A percentile compares a stretch with the other conserved stretches of the same genome.
These are phyloP conservation scores for Malacosoma neustria DNA, from an alignment of 2,888 invertebrate genomes.

Conservation along the genomic window DNA sequence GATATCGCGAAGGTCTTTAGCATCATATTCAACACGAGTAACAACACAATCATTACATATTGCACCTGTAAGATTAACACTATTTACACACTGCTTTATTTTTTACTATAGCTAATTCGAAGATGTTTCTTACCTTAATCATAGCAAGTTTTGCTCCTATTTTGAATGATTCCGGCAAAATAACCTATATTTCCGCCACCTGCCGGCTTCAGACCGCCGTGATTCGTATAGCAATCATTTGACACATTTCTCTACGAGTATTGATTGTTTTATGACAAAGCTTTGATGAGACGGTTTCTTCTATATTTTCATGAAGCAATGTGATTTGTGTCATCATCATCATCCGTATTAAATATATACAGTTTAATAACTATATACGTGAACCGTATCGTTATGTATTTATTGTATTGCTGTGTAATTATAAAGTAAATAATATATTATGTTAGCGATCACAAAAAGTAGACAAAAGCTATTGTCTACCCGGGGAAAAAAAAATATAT, in stretches of 20 bases:
- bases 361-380: no score
- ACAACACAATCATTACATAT: slow-evolving; percentile 47
- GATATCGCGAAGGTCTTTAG: slow-evolving; percentile 49
- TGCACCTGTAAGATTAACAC: slow-evolving; percentile 41
- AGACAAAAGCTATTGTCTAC: no score
- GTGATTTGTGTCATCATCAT: no score
- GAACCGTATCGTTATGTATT: no score
- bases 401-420: no score
- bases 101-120: slow-evolving; percentile 11
- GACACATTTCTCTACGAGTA: slow-evolving; percentile 1
- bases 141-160: slow-evolving; percentile 51
- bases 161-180: slow-evolving; percentile 30
- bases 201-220: slow-evolving; percentile 20
- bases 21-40: slow-evolving; percentile 48
- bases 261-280: background rate
- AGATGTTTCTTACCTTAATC: slow-evolving; percentile 44
- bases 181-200: slow-evolving; percentile 45
- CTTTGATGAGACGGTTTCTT: no score
- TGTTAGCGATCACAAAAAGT: no score
- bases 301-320: no score
- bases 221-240: slow-evolving; percentile 1
- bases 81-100: slow-evolving; percentile 23
- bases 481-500: no score
- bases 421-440: no score
- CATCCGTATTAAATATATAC: no score